These are phyloP conservation scores for Diorhabda carinulata DNA, from an alignment of 1,140 invertebrate genomes.

Conservation along the genomic window DNA sequence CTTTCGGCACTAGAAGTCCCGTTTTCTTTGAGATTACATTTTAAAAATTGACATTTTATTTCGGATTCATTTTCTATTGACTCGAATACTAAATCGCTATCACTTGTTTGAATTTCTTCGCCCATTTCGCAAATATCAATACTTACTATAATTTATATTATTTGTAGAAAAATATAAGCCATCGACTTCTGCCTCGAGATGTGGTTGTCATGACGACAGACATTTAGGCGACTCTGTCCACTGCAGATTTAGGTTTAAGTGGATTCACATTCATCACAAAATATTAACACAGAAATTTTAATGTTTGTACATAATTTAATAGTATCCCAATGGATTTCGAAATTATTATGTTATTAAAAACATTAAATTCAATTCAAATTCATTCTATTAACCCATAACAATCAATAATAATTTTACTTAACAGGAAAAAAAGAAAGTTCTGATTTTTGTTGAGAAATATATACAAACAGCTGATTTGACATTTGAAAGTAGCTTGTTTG, in stretches of 20 bases:
- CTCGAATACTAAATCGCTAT: constrained; percentile 15
- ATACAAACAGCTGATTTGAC: constrained; percentile 26
- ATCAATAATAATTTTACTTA: background rate
- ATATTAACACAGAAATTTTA: no score
- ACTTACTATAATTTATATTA: constrained; percentile 9
- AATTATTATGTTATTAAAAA: no score
- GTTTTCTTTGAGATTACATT: constrained; percentile 30
- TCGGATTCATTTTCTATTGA: constrained; percentile 7
- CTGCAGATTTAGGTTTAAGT: background rate
- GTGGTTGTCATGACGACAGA: constrained; percentile 38
- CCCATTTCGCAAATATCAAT: constrained; percentile 7
- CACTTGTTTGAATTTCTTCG: constrained; percentile 18
- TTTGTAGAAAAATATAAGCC: constrained; percentile 5
- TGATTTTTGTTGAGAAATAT: background rate
- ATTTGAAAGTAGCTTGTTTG: background rate
- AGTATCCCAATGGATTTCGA: no score
- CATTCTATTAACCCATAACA: no score
- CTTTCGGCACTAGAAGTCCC: background rate
- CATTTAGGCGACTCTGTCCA: constrained; percentile 28
- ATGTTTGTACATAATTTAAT: no score
- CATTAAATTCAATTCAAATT: no score
- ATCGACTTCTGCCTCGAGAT: background rate
- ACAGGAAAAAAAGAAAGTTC: background rate
- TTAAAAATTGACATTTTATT: constrained; percentile 31
- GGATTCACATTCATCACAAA: no score